Conservation (phyloP, 2,113 vertebrate species). For the Peromyscus leucopus region DNA sequence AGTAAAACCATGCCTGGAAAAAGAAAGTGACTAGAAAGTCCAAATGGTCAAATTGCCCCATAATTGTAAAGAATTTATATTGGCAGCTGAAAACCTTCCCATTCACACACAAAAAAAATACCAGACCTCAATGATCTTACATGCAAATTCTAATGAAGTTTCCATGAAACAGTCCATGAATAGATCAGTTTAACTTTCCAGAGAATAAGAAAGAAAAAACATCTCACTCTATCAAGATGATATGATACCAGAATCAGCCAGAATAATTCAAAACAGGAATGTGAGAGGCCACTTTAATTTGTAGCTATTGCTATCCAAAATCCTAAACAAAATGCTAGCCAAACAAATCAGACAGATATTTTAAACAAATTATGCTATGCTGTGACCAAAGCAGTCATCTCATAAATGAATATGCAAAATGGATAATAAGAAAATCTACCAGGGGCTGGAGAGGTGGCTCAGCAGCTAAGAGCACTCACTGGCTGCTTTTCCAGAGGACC, state of each 20-base stretch:
- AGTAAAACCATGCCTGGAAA: not conserved
- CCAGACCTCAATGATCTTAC: not conserved
- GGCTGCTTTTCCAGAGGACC: not conserved
- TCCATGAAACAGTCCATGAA: conserved; percentile 14
- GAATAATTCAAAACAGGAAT: not conserved
- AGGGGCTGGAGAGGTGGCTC: not conserved
- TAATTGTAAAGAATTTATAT: conserved; percentile 57
- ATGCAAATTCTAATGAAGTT: conserved; percentile 16
- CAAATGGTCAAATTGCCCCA: conserved; percentile 1
- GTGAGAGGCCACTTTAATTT: not conserved
- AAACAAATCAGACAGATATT: conserved; percentile 39
- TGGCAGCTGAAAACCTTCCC: conserved; percentile 44
- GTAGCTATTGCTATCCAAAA: conserved; percentile 47
- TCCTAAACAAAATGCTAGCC: conserved; percentile 52
- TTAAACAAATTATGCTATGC: conserved; percentile 34
- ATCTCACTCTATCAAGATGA: not conserved
- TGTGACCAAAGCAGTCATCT: not conserved
- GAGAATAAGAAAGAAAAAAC: conserved; percentile 30
- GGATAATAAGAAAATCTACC: conserved; percentile 35
- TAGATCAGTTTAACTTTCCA: conserved; percentile 34
- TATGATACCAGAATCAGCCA: not conserved
- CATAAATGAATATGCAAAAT: conserved; percentile 28
- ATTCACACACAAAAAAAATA: not conserved
- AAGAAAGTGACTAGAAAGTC: not conserved
- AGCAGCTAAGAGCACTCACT: not conserved